Evolutionary conservation across 2,113 vertebrate species (phyloP).

Genomic region (Herpetotheres cachinnans): DNA sequence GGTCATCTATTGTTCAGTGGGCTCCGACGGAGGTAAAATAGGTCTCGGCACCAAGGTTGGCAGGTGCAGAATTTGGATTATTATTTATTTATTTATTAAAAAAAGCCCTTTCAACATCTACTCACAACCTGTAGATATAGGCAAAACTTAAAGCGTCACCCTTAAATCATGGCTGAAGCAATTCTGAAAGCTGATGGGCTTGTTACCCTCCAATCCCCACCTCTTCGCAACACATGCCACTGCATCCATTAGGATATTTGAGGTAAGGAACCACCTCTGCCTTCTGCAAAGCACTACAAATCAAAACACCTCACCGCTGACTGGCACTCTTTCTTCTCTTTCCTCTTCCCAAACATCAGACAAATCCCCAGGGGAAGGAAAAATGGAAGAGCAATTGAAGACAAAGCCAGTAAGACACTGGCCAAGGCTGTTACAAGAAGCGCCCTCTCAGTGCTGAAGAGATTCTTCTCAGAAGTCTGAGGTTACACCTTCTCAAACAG

Average conservation of each 20-base stretch:
- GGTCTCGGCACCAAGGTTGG: neutral
- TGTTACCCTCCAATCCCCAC: neutral
- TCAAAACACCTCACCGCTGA: neutral
- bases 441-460: neutral
- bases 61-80: conserved; percentile 3
- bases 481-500: neutral
- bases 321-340: neutral
- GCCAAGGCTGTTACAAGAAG: accelerated
- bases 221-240: neutral
- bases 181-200: neutral
- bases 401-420: neutral
- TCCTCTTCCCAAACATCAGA: neutral
- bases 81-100: neutral
- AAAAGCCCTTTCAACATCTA: neutral
- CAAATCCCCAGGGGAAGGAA: neutral
- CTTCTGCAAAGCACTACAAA: neutral
- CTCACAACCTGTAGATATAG: neutral
- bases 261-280: neutral
- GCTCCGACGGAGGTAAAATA: neutral
- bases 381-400: neutral
- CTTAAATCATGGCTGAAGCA: neutral
- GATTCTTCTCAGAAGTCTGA: neutral
- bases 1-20: neutral
- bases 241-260: neutral
- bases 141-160: accelerated